A percentile compares a stretch with the other conserved stretches of the same genome.
These are phyloP conservation scores for Bombus huntii DNA, from an alignment of 1,140 invertebrate species.

Conservation along the genomic window DNA sequence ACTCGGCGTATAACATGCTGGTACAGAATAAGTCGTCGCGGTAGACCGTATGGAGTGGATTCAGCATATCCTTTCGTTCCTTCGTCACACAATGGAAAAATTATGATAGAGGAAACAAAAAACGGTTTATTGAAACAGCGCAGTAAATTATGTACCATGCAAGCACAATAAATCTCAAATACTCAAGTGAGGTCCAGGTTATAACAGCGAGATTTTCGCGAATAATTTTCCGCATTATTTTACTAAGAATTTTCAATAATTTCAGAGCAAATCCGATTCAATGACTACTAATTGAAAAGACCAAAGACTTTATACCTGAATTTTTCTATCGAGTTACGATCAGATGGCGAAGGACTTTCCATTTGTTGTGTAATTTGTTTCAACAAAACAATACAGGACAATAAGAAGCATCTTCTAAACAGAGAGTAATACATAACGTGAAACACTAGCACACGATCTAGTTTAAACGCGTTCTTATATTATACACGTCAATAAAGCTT, in stretches of 20 bases:
- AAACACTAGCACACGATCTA: background rate
- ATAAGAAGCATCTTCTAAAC: background rate
- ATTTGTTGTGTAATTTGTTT: background rate
- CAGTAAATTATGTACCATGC: background rate
- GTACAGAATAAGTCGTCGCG: background rate
- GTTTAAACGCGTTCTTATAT: background rate
- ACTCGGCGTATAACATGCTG: constrained; percentile 56
- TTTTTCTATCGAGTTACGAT: background rate
- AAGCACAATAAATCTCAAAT: background rate
- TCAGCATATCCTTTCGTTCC: background rate
- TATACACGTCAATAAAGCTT: background rate
- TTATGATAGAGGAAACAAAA: too few relatives aligned
- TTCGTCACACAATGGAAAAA: background rate
- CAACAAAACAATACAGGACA: background rate
- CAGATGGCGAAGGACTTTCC: background rate
- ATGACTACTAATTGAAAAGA: too few relatives aligned
- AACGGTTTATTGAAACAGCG: too few relatives aligned
- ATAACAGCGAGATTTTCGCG: background rate
- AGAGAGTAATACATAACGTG: too few relatives aligned
- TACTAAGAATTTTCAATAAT: background rate
- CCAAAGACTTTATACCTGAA: background rate
- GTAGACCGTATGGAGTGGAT: background rate
- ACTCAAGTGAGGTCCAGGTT: background rate
- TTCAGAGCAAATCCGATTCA: background rate
- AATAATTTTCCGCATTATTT: background rate